Base-by-base conservation (phyloP, 2,888 invertebrate species). In the Apamea anceps region DNA sequence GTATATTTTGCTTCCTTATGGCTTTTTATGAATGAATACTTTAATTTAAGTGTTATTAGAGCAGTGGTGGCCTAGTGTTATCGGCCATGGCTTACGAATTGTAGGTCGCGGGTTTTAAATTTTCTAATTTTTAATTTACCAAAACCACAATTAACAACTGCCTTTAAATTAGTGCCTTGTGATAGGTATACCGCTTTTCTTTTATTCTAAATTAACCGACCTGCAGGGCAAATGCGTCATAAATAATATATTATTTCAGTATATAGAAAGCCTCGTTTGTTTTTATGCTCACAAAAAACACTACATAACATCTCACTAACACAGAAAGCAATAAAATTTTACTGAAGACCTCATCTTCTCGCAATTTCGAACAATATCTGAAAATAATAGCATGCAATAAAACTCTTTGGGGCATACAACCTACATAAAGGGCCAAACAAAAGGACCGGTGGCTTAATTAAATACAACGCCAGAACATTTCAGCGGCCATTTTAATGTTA, bases 401-500 rank as follows among this genome's bases (percentile, higher is more conserved):
- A 96, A 95, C 93, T 93, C 93, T 93, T 93, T 88, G 91, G 92
- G 91, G 82, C 87, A 90, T 84, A 86, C 86, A 89, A 86, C 85
- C 84, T 72, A 88, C 90, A 92, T 91, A 92, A 91, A 93, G 92
- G 93, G 91, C 91, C 86, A 90, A 91, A 92, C 92, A 93, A 95
- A 95, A 94, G 95, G 94, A 91, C 92, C 89, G 54, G 89, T 82
- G 90, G 92, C 95, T 96, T 96, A 96, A 96, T 96, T 96, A 96
- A 96, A 96, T 95, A 95, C 94, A 93, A 92, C 92, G 92, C 92
- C 91, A 91, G 93, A 94, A 94, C 93, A 92, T 95, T 94, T 93
- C 92, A 91, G 92, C 93, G 94, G 93, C 93, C 94, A 95, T 96
- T 96, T 96, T 94, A 95, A 95, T 95, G 95, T 96, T 96, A 96